Evolutionary conservation across 2,797 vertebrate genomes (phyloP), one percentile per base, ranked within the genome.

Genomic region (Psittacula derbiana): DNA sequence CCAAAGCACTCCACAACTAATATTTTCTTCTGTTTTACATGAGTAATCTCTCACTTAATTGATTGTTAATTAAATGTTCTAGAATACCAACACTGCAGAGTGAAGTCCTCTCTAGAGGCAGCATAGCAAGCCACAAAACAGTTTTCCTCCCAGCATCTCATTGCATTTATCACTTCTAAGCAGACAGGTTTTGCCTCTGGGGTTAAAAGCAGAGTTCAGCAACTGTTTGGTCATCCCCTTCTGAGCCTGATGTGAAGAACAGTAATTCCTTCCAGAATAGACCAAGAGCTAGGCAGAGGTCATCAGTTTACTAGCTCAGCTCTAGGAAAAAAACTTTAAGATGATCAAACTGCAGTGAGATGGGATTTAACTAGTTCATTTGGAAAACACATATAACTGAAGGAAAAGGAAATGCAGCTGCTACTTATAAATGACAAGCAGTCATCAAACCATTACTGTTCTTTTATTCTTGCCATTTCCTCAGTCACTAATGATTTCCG

Each of bases 351-450:
- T 71, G 73, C 57, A 70, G 66, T 70, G 75, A 72, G 23, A 52
- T 12, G 10, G 12, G 43, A 58, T 80, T 93, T 92, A 86, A 88
- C 41, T 82, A 82, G 21, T 52, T 80, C 19, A 53, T 73, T 86
- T 94, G 52, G 82, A 92, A 94, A 95, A 88, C 12, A 92, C 38
- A 52, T 40, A 43, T 33, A 92, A 80, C 38, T 49, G 78, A 95
- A 88, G 33, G n/a, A 82, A 92, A 92, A 96, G 80, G 70, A 94
- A 96, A 81, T 65, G 52, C 80, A 96, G 91, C 84, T 94, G 95
- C 86, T 92, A 70, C 88, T 94, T 92, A 40, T 19, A 60, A 92
- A 23, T 41, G 66, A 81, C 46, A 94, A 94, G 52, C 41, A 86
- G 43, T 82, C 72, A 93, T 75, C 40, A 66, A 84, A 73, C 16